Evolutionary conservation across 2,888 invertebrate species (phyloP), one percentile per base, ranked within the genome.

Genomic region (Phyllotreta cruciferae): DNA sequence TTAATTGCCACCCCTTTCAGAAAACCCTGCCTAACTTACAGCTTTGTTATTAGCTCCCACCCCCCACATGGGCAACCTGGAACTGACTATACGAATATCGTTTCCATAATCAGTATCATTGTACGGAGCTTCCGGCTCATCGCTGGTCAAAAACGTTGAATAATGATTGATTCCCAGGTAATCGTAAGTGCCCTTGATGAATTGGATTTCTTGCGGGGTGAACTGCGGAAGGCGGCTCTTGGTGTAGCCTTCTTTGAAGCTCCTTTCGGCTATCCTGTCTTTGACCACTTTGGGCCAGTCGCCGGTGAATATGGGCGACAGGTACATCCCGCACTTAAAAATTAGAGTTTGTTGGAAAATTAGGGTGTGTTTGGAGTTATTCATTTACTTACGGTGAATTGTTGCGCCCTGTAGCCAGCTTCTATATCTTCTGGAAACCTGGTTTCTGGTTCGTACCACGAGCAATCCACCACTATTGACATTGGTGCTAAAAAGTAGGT

Each of bases 91-190:
- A 10, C 61, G 56, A 9, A 63, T 13, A 50, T 67, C 67, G 42
- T 50, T 60, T 3, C n/a, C 0, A 37, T 65, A 67, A 14, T 63
- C 56, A 11, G 52, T 24, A 8, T 24, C 14, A 6, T 41, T 44
- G 11, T 45, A 52, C 11, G 52, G n/a, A 3, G 42, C 37, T 38
- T 67, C 67, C 0, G 38, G 35, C 3, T 45, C 39, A 52, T 67
- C 58, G 53, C 11, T 9, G 80, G 80, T 83, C 71, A 87, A 69
- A 67, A 81, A 80, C 0, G 87, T 84, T 0, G 90, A 88, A 75
- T 93, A 93, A 10, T 45, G 37, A 76, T 93, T 93, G 9, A 92
- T 77, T 0, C 90, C 91, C 60, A 92, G 82, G 78, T 89, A 91
- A 75, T 94, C 92, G 1, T 83, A 83, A 0, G 90, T 87, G 0